phyloP scores from a whole-genome alignment of 2,113 vertebrate species.

The Nycticorax nycticorax region DNA sequence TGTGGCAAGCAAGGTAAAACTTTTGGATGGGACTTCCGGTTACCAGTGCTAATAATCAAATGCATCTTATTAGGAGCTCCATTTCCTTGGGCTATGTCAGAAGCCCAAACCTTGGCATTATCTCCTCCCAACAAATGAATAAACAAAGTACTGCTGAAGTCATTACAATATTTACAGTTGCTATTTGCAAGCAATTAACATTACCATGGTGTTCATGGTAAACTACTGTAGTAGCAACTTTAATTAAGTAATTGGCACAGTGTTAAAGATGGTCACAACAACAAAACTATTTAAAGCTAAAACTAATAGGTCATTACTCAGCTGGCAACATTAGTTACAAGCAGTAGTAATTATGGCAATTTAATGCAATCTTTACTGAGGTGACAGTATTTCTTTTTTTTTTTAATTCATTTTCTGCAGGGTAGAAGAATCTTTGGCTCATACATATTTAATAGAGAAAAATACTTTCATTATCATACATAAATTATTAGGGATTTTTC shows the following conservation, averaged over 20 bases:
- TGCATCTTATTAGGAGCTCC: background rate
- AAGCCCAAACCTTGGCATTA: background rate
- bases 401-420: conserved; percentile 2
- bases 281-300: background rate
- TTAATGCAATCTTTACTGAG: background rate
- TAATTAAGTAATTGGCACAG: background rate
- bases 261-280: background rate
- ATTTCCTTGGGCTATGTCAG: background rate
- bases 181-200: background rate
- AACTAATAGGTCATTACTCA: background rate
- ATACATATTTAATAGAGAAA: background rate
- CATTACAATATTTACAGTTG: background rate
- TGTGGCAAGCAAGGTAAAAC: conserved; percentile 92
- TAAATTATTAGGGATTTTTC: background rate
- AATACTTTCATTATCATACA: conserved; percentile 5
- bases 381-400: background rate
- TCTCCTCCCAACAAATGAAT: background rate
- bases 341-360: background rate
- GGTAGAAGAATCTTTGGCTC: background rate
- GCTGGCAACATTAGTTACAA: background rate
- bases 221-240: background rate
- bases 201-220: background rate
- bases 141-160: background rate
- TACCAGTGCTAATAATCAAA: background rate
- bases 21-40: background rate